These are phyloP conservation scores for Hypothenemus hampei DNA, from an alignment of 1,140 invertebrate species.

Conservation along the genomic window DNA sequence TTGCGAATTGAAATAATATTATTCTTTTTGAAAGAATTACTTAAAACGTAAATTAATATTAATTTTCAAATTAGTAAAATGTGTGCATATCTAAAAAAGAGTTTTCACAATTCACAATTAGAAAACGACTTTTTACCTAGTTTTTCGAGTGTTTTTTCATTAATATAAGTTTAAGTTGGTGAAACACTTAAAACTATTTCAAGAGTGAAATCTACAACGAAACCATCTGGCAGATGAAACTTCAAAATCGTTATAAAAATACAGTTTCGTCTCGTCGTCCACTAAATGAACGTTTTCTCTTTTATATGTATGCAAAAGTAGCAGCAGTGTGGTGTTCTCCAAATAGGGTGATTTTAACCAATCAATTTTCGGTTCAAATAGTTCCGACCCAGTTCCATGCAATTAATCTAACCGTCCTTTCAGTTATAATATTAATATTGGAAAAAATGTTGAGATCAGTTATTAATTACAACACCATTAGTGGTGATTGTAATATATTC, in stretches of 20 bases:
- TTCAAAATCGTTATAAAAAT: not conserved
- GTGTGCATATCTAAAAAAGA: not conserved
- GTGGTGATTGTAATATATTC: not conserved
- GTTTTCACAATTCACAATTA: not conserved
- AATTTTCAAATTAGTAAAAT: not conserved
- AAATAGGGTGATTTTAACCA: no score
- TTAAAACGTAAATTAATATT: no score
- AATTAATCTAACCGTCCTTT: not conserved
- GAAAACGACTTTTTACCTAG: not conserved
- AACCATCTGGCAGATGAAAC: not conserved
- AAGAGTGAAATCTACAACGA: not conserved
- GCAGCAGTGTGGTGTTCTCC: not conserved
- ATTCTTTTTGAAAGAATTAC: no score
- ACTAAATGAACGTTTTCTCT: not conserved
- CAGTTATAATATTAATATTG: not conserved
- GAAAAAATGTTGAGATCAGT: not conserved
- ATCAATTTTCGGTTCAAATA: no score
- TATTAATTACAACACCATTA: conserved; percentile 1
- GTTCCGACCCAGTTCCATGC: no score
- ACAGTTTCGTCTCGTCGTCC: not conserved
- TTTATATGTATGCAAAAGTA: not conserved
- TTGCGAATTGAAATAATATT: not conserved
- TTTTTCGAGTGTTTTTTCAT: not conserved
- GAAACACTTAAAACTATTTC: not conserved
- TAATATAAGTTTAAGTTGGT: not conserved